Conservation (phyloP, 1,140 invertebrate genomes). For the Manduca sexta region DNA sequence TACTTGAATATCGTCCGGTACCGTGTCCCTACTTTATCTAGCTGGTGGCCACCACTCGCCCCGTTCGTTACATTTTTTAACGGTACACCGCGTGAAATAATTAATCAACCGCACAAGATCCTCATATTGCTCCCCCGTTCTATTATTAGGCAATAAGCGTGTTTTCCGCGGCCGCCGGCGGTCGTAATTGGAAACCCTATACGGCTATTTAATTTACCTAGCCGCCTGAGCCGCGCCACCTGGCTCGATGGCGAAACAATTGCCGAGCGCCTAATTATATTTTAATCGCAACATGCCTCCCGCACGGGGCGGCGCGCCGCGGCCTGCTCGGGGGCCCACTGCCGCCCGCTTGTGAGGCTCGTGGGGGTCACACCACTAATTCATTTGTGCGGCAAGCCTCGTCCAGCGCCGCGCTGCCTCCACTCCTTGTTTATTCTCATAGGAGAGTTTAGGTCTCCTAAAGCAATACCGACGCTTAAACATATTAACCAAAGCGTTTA, state of each 20-base stretch:
- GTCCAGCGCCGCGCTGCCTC: conserved; percentile 39
- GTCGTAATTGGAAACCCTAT: conserved; percentile 60
- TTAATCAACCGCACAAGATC: conserved; percentile 47
- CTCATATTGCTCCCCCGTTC: conserved; percentile 40
- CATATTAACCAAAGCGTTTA: conserved; percentile 66
- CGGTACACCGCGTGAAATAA: conserved; percentile 27
- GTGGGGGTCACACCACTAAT: conserved; percentile 45
- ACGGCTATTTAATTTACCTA: conserved; percentile 67
- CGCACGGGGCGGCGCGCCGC: conserved; percentile 5
- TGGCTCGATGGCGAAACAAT: conserved; percentile 68
- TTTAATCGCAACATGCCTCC: conserved; percentile 64
- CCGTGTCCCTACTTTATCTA: too few species aligned
- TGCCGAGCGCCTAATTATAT: conserved; percentile 69
- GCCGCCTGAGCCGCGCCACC: conserved; percentile 47
- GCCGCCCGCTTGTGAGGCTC: background rate
- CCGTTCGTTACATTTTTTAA: conserved; percentile 8
- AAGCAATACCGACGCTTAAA: conserved; percentile 66
- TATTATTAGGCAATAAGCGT: conserved; percentile 61
- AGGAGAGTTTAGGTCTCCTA: conserved; percentile 69
- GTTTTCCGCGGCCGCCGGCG: conserved; percentile 39
- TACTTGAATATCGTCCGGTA: conserved; percentile 17
- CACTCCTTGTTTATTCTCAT: conserved; percentile 64
- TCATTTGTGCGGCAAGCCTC: conserved; percentile 56
- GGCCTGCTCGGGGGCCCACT: conserved; percentile 7
- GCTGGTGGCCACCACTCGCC: too few species aligned